Conservation (phyloP, 2,113 vertebrate species). For the Silurus glanis region DNA sequence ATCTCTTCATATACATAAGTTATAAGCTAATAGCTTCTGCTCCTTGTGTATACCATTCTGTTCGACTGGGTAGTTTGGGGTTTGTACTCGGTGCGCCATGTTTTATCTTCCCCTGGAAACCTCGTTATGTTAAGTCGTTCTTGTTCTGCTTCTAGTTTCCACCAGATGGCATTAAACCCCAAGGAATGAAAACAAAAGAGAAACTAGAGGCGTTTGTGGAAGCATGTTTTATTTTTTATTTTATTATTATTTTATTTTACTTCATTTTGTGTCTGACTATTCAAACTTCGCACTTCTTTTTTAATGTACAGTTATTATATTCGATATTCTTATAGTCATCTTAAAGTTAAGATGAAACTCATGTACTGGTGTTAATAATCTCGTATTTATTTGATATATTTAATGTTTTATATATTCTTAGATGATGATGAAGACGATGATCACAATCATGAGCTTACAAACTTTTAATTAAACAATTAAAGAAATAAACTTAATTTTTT, state of each 20-base stretch:
- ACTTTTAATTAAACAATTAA: too few relatives aligned
- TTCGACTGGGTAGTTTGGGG: neutral
- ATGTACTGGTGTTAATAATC: too few relatives aligned
- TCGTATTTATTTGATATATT: too few relatives aligned
- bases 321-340: too few relatives aligned
- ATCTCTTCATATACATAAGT: neutral
- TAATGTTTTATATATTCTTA: too few relatives aligned
- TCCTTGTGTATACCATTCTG: neutral
- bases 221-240: neutral
- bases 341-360: too few relatives aligned
- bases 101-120: slow-evolving; percentile 14
- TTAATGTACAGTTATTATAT: neutral
- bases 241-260: neutral
- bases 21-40: neutral
- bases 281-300: neutral
- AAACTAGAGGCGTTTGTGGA: neutral
- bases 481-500: too few relatives aligned
- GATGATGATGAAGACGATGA: too few relatives aligned
- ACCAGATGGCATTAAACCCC: slow-evolving; percentile 19
- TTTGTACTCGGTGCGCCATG: neutral
- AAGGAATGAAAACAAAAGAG: neutral
- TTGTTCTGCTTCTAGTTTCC: neutral
- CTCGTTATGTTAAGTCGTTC: neutral
- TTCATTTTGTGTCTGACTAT: neutral
- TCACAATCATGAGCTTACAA: too few relatives aligned